Evolutionary conservation across 1,140 invertebrate species (phyloP).

Genomic region (Formica exsecta): DNA sequence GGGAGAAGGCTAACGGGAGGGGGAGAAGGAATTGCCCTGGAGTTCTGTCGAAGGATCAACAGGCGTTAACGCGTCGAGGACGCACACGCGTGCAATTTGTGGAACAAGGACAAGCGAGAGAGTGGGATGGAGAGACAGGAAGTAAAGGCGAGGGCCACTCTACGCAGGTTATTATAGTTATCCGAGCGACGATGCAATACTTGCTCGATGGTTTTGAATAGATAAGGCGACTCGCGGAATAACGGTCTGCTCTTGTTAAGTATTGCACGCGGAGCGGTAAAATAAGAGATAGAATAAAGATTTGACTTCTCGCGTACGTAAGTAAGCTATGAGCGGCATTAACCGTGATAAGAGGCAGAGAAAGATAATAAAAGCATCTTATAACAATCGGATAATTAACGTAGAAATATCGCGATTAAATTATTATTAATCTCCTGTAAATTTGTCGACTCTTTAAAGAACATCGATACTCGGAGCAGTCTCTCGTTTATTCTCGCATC

Average conservation of each 20-base stretch:
- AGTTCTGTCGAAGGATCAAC: constrained; percentile 72
- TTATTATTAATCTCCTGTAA: not conserved
- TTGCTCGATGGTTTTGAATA: constrained; percentile 58
- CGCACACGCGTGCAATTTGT: constrained; percentile 50
- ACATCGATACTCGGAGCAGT: not conserved
- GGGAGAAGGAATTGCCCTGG: not conserved
- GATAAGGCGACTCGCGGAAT: constrained; percentile 39
- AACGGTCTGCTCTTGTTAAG: constrained; percentile 37
- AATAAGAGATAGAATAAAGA: not conserved
- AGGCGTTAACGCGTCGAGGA: constrained; percentile 69
- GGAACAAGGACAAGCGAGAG: constrained; percentile 15
- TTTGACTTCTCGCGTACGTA: not conserved
- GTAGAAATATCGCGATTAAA: not conserved
- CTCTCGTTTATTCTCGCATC: not conserved
- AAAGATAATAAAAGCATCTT: not conserved
- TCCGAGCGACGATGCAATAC: constrained; percentile 46
- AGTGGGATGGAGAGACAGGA: not conserved
- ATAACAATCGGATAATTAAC: constrained; percentile 6
- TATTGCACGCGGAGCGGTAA: not conserved
- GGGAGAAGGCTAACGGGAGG: constrained; percentile 5
- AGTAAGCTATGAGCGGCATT: not conserved
- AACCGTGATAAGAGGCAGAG: too few relatives aligned
- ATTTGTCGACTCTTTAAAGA: not conserved
- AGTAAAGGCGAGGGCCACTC: constrained; percentile 11
- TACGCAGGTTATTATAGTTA: constrained; percentile 27